Percentiles rank a stretch among this genome's conserved stretches.
These are phyloP conservation scores for Zhengitettix transpicula DNA, from an alignment of 2,888 invertebrate species.

Conservation along the genomic window DNA sequence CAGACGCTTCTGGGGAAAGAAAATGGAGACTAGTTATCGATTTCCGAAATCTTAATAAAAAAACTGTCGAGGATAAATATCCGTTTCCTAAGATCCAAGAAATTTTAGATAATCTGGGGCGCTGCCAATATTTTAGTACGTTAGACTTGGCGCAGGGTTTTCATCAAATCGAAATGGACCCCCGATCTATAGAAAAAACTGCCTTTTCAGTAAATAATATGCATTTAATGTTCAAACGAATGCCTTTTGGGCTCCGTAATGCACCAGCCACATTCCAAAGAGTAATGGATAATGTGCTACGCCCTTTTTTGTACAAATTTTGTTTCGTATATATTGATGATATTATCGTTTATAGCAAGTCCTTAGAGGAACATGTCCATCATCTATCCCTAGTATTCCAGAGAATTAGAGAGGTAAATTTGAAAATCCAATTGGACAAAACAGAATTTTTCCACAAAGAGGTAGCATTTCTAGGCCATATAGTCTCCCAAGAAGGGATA, in stretches of 20 bases:
- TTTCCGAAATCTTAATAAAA: slow-evolving; percentile 21
- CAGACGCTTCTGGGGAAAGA: slow-evolving; percentile 17
- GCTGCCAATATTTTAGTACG: background rate
- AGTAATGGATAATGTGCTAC: too few species aligned
- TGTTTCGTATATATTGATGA: background rate
- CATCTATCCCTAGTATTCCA: too few species aligned
- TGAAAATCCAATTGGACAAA: too few species aligned
- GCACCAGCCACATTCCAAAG: background rate
- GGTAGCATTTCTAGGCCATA: too few species aligned
- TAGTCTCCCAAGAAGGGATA: too few species aligned
- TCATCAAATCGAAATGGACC: background rate
- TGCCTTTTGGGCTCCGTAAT: background rate
- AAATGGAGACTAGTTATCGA: slow-evolving; percentile 21
- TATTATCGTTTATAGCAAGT: background rate
- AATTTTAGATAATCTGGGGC: background rate
- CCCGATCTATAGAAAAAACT: background rate
- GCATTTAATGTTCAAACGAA: background rate
- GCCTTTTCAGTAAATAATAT: background rate
- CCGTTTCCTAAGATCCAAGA: background rate
- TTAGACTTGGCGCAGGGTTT: background rate
- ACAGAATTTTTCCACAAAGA: too few species aligned
- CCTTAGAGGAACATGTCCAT: too few species aligned
- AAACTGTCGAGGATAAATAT: slow-evolving; percentile 19
- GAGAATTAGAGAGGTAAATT: too few species aligned
- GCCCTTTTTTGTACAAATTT: background rate